phyloP scores from a whole-genome alignment of 2,113 vertebrate species.

The Mormyrus iriodes region DNA sequence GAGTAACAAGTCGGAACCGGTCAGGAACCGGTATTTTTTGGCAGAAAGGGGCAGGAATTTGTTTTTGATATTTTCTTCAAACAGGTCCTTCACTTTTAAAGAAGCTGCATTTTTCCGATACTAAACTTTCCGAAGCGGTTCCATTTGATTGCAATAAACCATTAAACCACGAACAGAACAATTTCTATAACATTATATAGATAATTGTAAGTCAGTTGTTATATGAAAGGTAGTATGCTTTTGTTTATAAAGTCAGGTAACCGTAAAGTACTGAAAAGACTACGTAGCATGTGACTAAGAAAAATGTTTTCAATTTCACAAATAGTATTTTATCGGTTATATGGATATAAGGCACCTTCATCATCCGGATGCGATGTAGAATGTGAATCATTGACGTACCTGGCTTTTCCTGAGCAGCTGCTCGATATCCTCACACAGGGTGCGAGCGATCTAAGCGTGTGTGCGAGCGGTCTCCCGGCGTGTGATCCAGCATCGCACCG shows the following conservation, averaged over 20 bases:
- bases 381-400: conserved; percentile 46
- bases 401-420: conserved; percentile 33
- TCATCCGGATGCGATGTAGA: background rate
- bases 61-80: background rate
- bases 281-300: background rate
- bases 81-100: background rate
- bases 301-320: background rate
- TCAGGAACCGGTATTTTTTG: background rate
- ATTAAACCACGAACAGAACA: conserved; percentile 1
- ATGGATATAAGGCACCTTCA: background rate
- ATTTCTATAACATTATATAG: background rate
- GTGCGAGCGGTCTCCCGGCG: conserved; percentile 43
- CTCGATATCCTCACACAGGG: conserved; percentile 38
- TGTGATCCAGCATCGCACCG: conserved; percentile 45
- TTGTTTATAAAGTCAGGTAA: background rate
- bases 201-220: background rate
- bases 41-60: background rate
- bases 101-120: background rate
- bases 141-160: background rate
- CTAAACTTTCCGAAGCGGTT: conserved; percentile 4
- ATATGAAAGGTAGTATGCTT: background rate
- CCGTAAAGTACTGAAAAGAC: background rate
- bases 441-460: conserved; percentile 46
- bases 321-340: background rate
- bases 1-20: background rate